Evolutionary conservation across 64 coral and sea anemone genomes (phyloP).

Genomic region (Cladopsammia gracilis): DNA sequence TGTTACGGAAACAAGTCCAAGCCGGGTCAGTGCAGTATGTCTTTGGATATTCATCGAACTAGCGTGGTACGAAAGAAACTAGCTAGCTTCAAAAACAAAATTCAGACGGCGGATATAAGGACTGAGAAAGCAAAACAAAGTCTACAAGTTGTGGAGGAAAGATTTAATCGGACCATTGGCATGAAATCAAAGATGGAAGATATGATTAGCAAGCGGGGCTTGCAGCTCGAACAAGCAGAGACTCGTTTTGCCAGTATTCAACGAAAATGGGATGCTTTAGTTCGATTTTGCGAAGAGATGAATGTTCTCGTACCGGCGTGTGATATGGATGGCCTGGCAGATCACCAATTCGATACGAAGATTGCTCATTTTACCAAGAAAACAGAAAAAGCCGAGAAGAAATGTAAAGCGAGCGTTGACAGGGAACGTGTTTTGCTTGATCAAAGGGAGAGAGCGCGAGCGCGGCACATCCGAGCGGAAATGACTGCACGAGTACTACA

Average conservation of each 20-base stretch:
- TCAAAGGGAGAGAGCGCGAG: background rate
- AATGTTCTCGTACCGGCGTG: background rate
- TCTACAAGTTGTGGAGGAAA: background rate
- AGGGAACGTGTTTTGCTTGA: slow-evolving; percentile 6
- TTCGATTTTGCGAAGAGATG: slow-evolving; percentile 19
- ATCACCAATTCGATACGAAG: background rate
- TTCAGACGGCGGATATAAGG: background rate
- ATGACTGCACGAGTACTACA: background rate
- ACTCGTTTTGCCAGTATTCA: background rate
- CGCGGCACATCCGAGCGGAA: background rate
- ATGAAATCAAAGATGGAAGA: slow-evolving; percentile 9
- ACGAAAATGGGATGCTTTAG: background rate
- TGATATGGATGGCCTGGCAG: background rate
- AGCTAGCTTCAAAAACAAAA: background rate
- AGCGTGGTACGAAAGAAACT: background rate
- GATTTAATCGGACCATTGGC: background rate
- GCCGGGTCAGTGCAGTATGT: background rate
- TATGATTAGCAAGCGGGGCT: background rate
- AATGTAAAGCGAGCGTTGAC: background rate
- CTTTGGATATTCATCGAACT: background rate
- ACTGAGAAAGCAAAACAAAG: slow-evolving; percentile 2
- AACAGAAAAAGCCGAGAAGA: slow-evolving; percentile 5
- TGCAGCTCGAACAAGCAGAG: background rate
- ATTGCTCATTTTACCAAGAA: background rate
- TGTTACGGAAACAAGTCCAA: background rate